Percentiles rank a stretch among this genome's conserved stretches.
phyloP scores from a whole-genome alignment of 2,888 invertebrate species.

The Nineta flava region DNA sequence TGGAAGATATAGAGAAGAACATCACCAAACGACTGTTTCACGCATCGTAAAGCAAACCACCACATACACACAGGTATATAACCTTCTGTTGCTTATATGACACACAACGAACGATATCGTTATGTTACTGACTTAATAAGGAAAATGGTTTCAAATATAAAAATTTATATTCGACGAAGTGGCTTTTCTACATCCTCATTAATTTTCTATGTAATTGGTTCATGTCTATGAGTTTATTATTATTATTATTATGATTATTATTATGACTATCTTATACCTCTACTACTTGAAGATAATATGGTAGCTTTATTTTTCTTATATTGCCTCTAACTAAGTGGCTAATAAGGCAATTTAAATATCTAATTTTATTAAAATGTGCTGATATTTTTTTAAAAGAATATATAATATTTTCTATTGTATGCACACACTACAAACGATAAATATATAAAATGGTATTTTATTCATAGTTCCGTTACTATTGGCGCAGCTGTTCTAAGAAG shows the following conservation, averaged over 20 bases:
- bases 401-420: not conserved
- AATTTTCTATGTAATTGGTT: not conserved
- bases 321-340: no score
- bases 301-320: no score
- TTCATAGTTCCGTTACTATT: no score
- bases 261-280: not conserved
- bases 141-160: not conserved
- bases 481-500: no score
- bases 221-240: not conserved
- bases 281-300: not conserved
- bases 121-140: not conserved
- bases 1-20: no score
- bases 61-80: not conserved
- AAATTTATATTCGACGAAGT: not conserved
- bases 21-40: not conserved
- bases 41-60: constrained; percentile 5
- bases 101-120: not conserved
- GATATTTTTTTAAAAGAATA: not conserved
- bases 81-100: not conserved
- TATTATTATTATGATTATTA: not conserved
- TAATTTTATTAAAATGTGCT: not conserved
- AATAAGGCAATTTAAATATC: no score
- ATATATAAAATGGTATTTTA: not conserved
- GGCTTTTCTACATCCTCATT: not conserved
- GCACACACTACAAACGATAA: not conserved